Conservation (phyloP, 2,113 vertebrate genomes). For the Euleptes europaea region DNA sequence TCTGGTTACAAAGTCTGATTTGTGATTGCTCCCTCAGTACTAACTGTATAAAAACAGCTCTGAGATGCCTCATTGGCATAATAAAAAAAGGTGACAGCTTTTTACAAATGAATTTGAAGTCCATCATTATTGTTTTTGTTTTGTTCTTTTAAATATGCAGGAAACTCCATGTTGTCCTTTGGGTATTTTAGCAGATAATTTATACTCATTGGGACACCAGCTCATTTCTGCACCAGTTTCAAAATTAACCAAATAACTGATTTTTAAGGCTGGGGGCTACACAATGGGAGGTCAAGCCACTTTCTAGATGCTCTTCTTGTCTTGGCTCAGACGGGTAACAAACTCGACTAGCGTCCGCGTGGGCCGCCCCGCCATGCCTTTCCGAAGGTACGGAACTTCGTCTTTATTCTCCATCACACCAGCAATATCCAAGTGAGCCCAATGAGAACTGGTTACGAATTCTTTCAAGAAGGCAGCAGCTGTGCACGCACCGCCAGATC, state of each 20-base stretch:
- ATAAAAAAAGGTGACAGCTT: constrained; percentile 1
- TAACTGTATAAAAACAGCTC: not conserved
- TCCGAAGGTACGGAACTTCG: constrained; percentile 90
- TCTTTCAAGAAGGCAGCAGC: constrained; percentile 94
- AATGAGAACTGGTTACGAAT: constrained; percentile 88
- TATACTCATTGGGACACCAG: not conserved
- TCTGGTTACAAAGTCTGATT: not conserved
- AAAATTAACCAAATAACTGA: constrained; percentile 22
- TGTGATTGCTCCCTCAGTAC: not conserved
- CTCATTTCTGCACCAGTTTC: constrained; percentile 6
- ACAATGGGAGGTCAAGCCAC: not conserved
- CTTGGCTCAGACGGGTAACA: constrained; percentile 75
- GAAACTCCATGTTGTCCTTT: not conserved
- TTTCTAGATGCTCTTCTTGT: constrained; percentile 50
- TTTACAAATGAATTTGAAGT: constrained; percentile 23
- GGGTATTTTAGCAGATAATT: not conserved
- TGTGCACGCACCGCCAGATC: constrained; percentile 93
- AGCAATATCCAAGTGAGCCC: constrained; percentile 97
- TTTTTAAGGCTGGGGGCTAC: constrained; percentile 11
- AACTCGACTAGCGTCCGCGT: constrained; percentile 92
- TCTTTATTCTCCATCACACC: constrained; percentile 97
- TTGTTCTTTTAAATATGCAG: constrained; percentile 12
- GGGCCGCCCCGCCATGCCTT: constrained; percentile 95
- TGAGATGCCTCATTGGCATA: not conserved
- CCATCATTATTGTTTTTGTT: not conserved